A percentile compares a stretch with the other conserved stretches of the same genome.
phyloP scores from a whole-genome alignment of 2,888 invertebrate genomes.

The Mantis religiosa region DNA sequence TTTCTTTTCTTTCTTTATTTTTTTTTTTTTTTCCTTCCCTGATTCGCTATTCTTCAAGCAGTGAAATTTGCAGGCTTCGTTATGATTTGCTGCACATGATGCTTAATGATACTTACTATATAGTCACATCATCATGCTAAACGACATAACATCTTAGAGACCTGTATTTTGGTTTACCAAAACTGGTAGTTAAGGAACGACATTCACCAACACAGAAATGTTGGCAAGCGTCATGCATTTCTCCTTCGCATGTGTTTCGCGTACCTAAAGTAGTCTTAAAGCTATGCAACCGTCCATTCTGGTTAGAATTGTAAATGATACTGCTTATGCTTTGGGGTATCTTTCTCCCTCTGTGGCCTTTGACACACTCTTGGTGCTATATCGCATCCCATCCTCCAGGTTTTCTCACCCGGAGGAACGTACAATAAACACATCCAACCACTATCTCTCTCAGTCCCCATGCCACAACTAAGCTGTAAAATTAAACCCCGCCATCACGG shows the following conservation, averaged over 20 bases:
- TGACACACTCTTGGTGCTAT: background rate
- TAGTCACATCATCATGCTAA: no score
- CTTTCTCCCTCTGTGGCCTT: background rate
- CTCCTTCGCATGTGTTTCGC: no score
- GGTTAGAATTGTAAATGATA: slow-evolving; percentile 17
- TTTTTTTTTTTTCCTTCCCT: no score
- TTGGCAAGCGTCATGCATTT: background rate
- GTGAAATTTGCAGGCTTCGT: no score
- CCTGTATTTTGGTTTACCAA: background rate
- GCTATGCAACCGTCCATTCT: slow-evolving; percentile 5
- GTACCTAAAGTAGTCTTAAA: background rate
- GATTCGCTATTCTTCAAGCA: no score
- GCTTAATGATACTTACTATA: no score
- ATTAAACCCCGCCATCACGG: background rate
- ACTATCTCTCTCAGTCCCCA: background rate
- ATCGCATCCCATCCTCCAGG: background rate
- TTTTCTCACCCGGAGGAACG: background rate
- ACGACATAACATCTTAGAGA: background rate
- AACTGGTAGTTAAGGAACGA: background rate
- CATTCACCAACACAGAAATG: background rate
- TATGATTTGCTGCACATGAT: no score
- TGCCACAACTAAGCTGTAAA: background rate
- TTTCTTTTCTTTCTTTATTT: no score
- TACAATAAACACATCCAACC: background rate
- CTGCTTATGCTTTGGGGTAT: background rate